These are phyloP conservation scores for Paraescarpia echinospica DNA, from an alignment of 1,140 invertebrate genomes.

Conservation along the genomic window DNA sequence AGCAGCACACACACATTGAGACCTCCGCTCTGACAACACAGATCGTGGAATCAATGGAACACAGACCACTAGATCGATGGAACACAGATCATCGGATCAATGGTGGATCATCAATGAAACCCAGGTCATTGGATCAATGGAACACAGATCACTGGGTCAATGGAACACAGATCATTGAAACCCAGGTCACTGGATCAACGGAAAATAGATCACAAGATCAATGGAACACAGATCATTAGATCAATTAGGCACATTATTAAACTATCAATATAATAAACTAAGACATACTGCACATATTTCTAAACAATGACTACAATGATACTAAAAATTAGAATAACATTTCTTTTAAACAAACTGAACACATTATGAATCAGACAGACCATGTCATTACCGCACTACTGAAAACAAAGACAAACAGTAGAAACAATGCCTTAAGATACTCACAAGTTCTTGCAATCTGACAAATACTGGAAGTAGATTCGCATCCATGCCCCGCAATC, in stretches of 20 bases:
- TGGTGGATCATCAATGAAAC: not conserved
- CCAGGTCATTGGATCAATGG: not conserved
- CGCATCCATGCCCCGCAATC: slow-evolving; percentile 70
- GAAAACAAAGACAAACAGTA: slow-evolving; percentile 31
- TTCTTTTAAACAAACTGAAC: too few species aligned
- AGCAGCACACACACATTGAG: slow-evolving; percentile 75
- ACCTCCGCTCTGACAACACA: slow-evolving; percentile 42
- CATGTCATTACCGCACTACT: slow-evolving; percentile 30
- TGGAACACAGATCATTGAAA: not conserved
- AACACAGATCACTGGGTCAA: not conserved
- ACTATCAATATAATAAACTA: too few species aligned
- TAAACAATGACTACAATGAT: too few species aligned
- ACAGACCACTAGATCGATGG: not conserved
- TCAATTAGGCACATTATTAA: too few species aligned
- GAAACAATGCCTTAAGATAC: not conserved
- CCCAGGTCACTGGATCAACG: not conserved
- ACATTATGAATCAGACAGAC: too few species aligned
- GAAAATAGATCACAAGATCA: not conserved
- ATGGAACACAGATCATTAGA: not conserved
- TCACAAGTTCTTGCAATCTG: slow-evolving; percentile 72
- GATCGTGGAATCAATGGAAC: not conserved
- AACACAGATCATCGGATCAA: not conserved
- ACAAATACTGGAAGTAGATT: slow-evolving; percentile 73
- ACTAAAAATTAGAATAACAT: too few species aligned
- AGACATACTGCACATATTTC: too few species aligned